Conservation (phyloP, 2,888 invertebrate genomes). For the Syrphus vitripennis region DNA sequence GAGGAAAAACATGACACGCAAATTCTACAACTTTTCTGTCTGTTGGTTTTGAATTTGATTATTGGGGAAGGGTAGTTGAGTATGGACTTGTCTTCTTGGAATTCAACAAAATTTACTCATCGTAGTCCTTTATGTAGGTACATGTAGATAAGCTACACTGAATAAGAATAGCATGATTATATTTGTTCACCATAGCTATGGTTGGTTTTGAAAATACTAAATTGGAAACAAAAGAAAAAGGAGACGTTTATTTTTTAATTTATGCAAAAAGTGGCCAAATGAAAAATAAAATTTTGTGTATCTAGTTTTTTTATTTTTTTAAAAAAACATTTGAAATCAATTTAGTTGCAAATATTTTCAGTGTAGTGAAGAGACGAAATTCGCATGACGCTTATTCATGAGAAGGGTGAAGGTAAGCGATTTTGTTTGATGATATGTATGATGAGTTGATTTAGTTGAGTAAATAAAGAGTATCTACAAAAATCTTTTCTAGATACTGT, state of each 20-base stretch:
- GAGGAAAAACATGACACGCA: constrained; percentile 11
- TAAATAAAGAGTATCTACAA: background rate
- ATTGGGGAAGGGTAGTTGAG: background rate
- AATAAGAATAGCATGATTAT: background rate
- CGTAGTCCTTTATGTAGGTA: background rate
- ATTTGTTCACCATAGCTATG: background rate
- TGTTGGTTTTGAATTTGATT: constrained; percentile 15
- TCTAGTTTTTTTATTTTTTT: too few relatives aligned
- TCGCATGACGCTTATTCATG: background rate
- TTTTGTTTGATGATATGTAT: background rate
- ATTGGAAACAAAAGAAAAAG: too few relatives aligned
- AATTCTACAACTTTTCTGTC: constrained; percentile 8
- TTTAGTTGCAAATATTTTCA: background rate
- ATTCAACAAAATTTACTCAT: background rate
- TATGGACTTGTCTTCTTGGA: background rate
- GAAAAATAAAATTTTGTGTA: background rate
- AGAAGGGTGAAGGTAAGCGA: background rate
- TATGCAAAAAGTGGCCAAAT: background rate
- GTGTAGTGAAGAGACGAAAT: background rate
- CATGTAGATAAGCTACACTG: background rate
- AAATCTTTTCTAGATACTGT: background rate
- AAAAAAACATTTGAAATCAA: too few relatives aligned
- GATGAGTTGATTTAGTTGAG: constrained; percentile 1
- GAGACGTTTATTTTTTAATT: too few relatives aligned
- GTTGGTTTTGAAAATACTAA: background rate